Evolutionary conservation across 92 coral and sea anemone genomes (phyloP).

Genomic region (Porites rus): DNA sequence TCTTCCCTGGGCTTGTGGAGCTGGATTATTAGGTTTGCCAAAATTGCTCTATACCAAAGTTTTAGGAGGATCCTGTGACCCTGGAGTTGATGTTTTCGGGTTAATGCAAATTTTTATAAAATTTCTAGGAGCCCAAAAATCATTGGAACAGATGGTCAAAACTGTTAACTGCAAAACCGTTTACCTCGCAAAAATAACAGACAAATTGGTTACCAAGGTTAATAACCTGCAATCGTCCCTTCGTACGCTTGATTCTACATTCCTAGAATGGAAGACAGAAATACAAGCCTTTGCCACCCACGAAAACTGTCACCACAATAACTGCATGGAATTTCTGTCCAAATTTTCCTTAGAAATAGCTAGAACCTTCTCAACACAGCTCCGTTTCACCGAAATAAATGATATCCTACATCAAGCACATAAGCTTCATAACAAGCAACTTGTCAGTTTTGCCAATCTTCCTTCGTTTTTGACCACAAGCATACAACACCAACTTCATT

Average conservation of each 20-base stretch:
- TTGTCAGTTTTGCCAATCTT: conserved; percentile 33
- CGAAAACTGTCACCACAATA: conserved; percentile 15
- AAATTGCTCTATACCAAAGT: background rate
- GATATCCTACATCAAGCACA: conserved; percentile 41
- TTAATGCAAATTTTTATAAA: background rate
- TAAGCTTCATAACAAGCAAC: background rate
- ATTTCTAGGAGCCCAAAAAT: background rate
- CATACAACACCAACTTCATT: background rate
- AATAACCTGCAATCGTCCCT: conserved; percentile 1
- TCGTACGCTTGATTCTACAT: background rate
- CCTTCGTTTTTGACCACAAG: conserved; percentile 20
- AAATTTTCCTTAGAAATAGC: conserved; percentile 43
- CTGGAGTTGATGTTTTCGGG: background rate
- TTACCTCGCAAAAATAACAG: background rate
- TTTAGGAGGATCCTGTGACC: conserved; percentile 1
- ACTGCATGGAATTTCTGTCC: conserved; percentile 35
- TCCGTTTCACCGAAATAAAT: conserved; percentile 43
- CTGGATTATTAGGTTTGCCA: background rate
- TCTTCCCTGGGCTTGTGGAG: background rate
- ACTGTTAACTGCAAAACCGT: background rate
- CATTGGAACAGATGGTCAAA: background rate
- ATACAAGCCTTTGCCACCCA: background rate
- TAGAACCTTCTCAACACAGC: conserved; percentile 32
- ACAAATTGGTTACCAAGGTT: background rate
- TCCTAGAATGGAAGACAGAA: background rate